These are phyloP conservation scores for Micromesistius poutassou DNA, from an alignment of 2,797 vertebrate species.

Conservation along the genomic window DNA sequence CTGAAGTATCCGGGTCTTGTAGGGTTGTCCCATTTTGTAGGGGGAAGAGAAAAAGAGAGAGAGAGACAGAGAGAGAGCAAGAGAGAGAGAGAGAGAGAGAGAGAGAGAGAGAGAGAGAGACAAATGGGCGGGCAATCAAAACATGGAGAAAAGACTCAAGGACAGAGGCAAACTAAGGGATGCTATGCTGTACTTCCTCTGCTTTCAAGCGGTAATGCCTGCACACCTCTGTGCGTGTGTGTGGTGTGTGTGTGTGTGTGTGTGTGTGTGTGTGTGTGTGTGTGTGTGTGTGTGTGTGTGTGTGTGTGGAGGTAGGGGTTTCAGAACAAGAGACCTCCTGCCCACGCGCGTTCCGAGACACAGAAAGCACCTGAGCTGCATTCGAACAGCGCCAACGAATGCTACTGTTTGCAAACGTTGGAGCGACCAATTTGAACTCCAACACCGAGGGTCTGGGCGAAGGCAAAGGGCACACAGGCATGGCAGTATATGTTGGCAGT, in stretches of 20 bases:
- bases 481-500: conserved; percentile 5
- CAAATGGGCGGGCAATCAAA: neutral
- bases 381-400: conserved; percentile 45
- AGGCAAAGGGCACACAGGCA: conserved; percentile 8
- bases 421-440: conserved; percentile 47
- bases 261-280: neutral
- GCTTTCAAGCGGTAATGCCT: conserved; percentile 6
- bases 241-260: neutral
- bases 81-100: neutral
- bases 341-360: conserved; percentile 56
- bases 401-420: conserved; percentile 55
- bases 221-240: conserved; percentile 1
- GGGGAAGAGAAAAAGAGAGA: neutral
- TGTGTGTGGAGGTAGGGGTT: conserved; percentile 55
- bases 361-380: conserved; percentile 60
- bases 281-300: conserved; percentile 23
- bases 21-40: neutral
- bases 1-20: neutral
- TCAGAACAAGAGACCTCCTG: conserved; percentile 47
- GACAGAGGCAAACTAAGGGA: conserved; percentile 24
- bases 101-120: neutral
- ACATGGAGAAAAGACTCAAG: neutral
- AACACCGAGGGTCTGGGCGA: conserved; percentile 24
- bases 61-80: neutral
- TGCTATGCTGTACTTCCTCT: conserved; percentile 31